Conservation (phyloP, 2,888 invertebrate genomes). For the Ennomos erosarius region DNA sequence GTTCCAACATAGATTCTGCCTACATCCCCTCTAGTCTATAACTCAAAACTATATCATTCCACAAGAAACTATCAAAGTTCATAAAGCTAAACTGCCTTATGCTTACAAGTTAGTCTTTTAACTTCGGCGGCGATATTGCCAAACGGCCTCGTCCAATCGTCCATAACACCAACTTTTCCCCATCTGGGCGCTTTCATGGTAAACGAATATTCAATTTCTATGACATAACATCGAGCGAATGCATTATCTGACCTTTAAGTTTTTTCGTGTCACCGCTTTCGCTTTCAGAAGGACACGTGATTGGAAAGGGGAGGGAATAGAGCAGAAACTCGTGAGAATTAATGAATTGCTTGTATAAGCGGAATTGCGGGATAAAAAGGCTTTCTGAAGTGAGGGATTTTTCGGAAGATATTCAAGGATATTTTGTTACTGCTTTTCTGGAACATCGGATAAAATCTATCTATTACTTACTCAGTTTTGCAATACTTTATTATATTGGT, state of each 20-base stretch:
- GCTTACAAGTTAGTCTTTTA: slow-evolving; percentile 55
- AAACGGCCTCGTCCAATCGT: slow-evolving; percentile 64
- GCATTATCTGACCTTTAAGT: slow-evolving; percentile 37
- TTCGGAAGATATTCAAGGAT: too few relatives aligned
- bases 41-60: too few relatives aligned
- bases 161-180: slow-evolving; percentile 63
- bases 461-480: too few relatives aligned
- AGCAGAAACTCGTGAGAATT: slow-evolving; percentile 13
- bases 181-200: slow-evolving; percentile 51
- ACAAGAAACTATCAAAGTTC: slow-evolving; percentile 50
- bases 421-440: too few relatives aligned
- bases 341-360: slow-evolving; percentile 22
- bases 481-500: too few relatives aligned
- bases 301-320: slow-evolving; percentile 18
- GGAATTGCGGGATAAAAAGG: slow-evolving; percentile 9
- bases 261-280: slow-evolving; percentile 36
- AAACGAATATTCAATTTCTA: slow-evolving; percentile 60
- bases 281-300: slow-evolving; percentile 13
- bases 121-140: slow-evolving; percentile 59
- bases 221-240: slow-evolving; percentile 51
- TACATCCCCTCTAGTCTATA: too few relatives aligned
- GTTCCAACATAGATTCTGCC: too few relatives aligned
- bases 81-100: slow-evolving; percentile 52
- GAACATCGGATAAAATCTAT: too few relatives aligned
- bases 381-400: slow-evolving; percentile 13